These are phyloP conservation scores for Chesias legatella DNA, from an alignment of 2,888 invertebrate species.

Conservation along the genomic window DNA sequence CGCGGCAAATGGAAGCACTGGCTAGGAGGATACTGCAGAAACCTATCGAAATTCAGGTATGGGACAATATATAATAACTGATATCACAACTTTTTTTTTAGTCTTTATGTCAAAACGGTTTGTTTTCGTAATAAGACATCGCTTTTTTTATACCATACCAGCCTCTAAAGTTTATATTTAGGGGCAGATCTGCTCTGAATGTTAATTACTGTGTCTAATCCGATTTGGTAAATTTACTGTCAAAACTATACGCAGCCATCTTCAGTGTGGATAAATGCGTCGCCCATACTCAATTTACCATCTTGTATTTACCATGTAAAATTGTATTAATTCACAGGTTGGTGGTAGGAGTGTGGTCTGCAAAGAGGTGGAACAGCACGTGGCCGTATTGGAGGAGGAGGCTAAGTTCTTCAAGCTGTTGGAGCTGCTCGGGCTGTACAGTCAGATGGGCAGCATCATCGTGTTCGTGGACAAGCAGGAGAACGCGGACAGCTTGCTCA, in stretches of 20 bases:
- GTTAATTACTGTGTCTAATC: no score
- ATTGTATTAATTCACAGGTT: no score
- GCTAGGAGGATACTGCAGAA: slow-evolving; percentile 95
- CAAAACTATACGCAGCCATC: no score
- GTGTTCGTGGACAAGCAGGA: slow-evolving; percentile 99
- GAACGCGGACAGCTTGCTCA: slow-evolving; percentile 94
- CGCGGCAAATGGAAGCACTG: slow-evolving; percentile 98
- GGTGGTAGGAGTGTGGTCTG: slow-evolving; percentile 98
- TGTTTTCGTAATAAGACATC: no score
- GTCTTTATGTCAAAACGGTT: no score
- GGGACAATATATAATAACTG: no score
- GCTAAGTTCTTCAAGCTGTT: slow-evolving; percentile 98
- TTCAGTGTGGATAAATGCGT: neutral
- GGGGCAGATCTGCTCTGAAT: no score
- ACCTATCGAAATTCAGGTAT: slow-evolving; percentile 95
- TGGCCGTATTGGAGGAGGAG: slow-evolving; percentile 96
- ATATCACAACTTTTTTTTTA: no score
- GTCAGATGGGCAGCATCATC: slow-evolving; percentile 94
- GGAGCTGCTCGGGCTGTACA: slow-evolving; percentile 97
- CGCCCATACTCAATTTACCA: neutral
- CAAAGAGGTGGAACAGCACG: slow-evolving; percentile 98
- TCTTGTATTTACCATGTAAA: no score
- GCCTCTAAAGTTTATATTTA: no score
- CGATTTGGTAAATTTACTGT: no score
- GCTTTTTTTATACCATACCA: no score